Evolutionary conservation across 2,888 invertebrate species (phyloP).

Genomic region (Belgica antarctica): DNA sequence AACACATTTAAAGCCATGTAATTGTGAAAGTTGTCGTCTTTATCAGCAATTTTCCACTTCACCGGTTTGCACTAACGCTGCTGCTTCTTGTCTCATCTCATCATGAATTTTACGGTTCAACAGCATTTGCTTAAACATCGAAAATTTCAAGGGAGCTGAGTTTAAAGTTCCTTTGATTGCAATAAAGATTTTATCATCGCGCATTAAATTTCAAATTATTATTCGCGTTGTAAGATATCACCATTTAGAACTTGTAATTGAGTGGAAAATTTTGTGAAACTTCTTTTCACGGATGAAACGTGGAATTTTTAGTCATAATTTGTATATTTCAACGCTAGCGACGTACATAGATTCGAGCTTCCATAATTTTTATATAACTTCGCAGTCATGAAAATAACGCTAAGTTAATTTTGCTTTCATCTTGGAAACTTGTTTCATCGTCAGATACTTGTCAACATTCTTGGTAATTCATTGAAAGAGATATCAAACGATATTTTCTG

Average conservation of each 20-base stretch:
- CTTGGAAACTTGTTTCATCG: too few relatives aligned
- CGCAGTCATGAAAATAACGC: too few relatives aligned
- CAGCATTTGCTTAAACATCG: too few relatives aligned
- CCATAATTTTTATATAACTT: too few relatives aligned
- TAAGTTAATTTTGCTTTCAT: too few relatives aligned
- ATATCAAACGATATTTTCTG: too few relatives aligned
- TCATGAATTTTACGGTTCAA: background rate
- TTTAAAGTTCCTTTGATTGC: background rate
- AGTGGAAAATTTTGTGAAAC: background rate
- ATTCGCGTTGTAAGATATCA: background rate
- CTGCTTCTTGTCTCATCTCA: background rate
- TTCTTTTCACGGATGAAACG: background rate
- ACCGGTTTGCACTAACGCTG: background rate
- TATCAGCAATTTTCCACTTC: background rate
- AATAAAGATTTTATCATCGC: conserved; percentile 1
- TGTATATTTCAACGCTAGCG: too few relatives aligned
- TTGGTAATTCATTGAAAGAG: too few relatives aligned
- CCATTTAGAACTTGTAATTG: background rate
- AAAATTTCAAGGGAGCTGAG: background rate
- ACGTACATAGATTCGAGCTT: too few relatives aligned
- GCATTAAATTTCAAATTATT: background rate
- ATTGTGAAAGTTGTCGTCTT: background rate
- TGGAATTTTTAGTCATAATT: background rate
- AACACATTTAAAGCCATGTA: background rate
- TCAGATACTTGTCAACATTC: too few relatives aligned